Conservation (phyloP, 2,113 vertebrate genomes). For the Isichthys henryi region DNA sequence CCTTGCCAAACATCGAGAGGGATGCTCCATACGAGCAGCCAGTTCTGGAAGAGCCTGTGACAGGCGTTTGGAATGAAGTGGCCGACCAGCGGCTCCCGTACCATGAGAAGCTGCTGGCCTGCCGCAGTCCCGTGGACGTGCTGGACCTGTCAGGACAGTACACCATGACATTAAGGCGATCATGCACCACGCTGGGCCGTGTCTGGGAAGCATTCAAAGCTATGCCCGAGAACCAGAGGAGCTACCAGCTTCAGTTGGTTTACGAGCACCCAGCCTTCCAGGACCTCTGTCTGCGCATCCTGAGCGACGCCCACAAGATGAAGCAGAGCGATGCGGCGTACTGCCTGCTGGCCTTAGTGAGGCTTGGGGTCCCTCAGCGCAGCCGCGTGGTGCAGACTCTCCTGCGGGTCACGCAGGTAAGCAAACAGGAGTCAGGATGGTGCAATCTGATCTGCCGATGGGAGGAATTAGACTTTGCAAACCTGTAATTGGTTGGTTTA, state of each 20-base stretch:
- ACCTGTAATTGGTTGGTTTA: neutral
- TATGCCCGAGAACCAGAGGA: slow-evolving; percentile 62
- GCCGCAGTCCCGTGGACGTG: slow-evolving; percentile 68
- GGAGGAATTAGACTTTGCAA: neutral
- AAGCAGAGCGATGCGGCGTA: slow-evolving; percentile 49
- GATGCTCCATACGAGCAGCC: neutral
- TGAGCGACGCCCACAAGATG: slow-evolving; percentile 50
- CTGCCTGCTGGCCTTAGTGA: slow-evolving; percentile 64
- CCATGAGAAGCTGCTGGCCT: slow-evolving; percentile 44
- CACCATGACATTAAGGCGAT: slow-evolving; percentile 31
- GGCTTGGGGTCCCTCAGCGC: slow-evolving; percentile 67
- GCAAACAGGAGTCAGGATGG: neutral
- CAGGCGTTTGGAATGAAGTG: neutral
- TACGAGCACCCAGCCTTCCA: slow-evolving; percentile 65
- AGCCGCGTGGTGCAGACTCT: slow-evolving; percentile 76
- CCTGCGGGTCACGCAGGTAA: slow-evolving; percentile 76
- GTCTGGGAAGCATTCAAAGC: slow-evolving; percentile 67
- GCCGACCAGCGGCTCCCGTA: neutral
- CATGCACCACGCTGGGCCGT: slow-evolving; percentile 54
- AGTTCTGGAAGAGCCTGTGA: neutral
- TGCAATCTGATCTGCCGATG: neutral
- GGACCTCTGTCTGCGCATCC: slow-evolving; percentile 58
- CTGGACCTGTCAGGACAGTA: slow-evolving; percentile 56
- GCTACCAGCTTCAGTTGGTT: slow-evolving; percentile 68
- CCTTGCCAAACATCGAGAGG: neutral